A percentile compares a stretch with the other conserved stretches of the same genome.
Evolutionary conservation across 2,888 invertebrate species (phyloP).

Genomic region (Meteorus colon): DNA sequence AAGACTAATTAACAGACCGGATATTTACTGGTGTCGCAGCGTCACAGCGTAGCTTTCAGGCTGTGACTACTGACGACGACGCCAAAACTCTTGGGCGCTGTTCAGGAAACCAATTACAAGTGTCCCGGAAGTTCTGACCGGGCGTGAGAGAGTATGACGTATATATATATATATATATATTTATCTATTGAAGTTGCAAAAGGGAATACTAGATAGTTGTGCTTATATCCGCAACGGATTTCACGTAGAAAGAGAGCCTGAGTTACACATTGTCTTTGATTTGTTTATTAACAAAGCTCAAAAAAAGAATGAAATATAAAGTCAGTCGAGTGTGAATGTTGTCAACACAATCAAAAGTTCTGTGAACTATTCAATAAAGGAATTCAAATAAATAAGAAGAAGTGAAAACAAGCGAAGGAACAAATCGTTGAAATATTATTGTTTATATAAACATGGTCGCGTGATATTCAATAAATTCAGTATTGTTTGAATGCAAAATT

Average conservation of each 20-base stretch:
- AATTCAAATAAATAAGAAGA: no score
- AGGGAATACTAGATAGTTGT: background rate
- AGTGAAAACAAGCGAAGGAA: no score
- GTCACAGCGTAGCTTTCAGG: slow-evolving; percentile 1
- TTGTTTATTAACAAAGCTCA: background rate
- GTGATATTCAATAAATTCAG: no score
- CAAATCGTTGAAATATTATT: no score
- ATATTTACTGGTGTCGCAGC: slow-evolving; percentile 45
- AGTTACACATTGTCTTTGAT: background rate
- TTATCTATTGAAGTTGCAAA: background rate
- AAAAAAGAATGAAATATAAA: background rate
- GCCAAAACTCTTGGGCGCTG: slow-evolving; percentile 34
- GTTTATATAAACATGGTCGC: no score
- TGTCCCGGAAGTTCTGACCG: slow-evolving; percentile 62
- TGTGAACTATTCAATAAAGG: no score
- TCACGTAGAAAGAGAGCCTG: background rate
- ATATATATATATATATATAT: background rate
- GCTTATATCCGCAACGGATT: background rate
- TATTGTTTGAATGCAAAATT: no score
- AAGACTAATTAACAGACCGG: slow-evolving; percentile 47
- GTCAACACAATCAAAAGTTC: no score
- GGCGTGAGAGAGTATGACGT: slow-evolving; percentile 20
- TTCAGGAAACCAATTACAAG: slow-evolving; percentile 67
- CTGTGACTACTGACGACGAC: slow-evolving; percentile 3
- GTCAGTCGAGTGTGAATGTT: no score